Conservation (phyloP, 2,797 vertebrate genomes). For the Cynopterus sphinx region DNA sequence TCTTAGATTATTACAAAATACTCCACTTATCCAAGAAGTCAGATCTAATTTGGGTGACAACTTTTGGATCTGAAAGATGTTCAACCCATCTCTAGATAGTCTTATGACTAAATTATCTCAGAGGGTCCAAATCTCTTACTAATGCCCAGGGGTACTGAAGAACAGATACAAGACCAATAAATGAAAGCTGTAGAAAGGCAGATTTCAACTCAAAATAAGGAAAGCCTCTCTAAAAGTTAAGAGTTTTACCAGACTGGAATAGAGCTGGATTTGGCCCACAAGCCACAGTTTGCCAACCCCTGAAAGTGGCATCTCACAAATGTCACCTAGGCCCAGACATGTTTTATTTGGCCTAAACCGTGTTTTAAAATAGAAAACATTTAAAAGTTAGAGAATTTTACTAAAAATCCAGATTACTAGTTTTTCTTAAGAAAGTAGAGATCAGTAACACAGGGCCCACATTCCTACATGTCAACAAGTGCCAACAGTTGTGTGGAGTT, state of each 20-base stretch:
- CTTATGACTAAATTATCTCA: conserved; percentile 10
- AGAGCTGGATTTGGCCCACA: not conserved
- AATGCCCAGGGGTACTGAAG: not conserved
- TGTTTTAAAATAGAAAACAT: conserved; percentile 25
- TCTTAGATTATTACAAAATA: conserved; percentile 1
- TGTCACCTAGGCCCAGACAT: not conserved
- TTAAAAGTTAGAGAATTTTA: not conserved
- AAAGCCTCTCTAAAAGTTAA: not conserved
- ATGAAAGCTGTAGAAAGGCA: not conserved
- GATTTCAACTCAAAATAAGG: not conserved
- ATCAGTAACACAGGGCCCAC: conserved; percentile 19
- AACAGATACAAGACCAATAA: not conserved
- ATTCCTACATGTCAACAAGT: conserved; percentile 59
- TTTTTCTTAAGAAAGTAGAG: conserved; percentile 42
- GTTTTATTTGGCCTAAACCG: not conserved
- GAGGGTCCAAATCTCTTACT: not conserved
- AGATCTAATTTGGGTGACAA: not conserved
- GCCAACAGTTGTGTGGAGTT: conserved; percentile 37
- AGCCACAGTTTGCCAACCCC: not conserved
- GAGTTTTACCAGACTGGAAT: not conserved
- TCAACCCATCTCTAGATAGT: not conserved
- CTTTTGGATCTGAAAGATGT: not conserved
- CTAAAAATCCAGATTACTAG: conserved; percentile 35
- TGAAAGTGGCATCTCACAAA: not conserved
- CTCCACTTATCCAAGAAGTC: conserved; percentile 4